Base-by-base conservation (phyloP, 2,888 invertebrate genomes). In the Tachina grossa region DNA sequence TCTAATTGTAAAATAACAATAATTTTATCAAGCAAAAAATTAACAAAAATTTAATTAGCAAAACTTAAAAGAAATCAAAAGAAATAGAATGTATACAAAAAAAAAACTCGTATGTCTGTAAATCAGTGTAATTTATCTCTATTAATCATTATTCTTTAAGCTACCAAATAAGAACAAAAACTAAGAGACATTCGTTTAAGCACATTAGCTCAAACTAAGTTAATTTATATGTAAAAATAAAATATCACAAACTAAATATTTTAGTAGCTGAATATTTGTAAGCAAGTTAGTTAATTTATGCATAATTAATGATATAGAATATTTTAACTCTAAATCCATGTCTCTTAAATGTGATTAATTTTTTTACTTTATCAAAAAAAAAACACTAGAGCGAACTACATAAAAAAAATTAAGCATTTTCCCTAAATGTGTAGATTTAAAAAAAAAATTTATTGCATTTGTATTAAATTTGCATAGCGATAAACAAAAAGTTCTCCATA, bases 331-430 rank as follows among this genome's bases (percentile, higher is more conserved):
- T 51, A 85, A 65, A 41, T 79, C 16, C 75, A 74, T 82, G 75
- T 82, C 51, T 82, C 49, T 65, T 83, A 66, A 83, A 76, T 85
- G 82, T 85, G 75, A 85, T 83, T 85, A 74, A 75, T 83, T 85
- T 85, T 31, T 85, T 79, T 79, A 79, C 66, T 75, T 82, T 69
- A 69, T 10, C 41, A 66, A 53, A 61, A 57, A 22, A 61, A n/a
- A 53, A 22, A 22, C 14, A 43, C 9, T 13, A 79, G 11, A 47
- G 31, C 43, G 16, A 8, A 43, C 5, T 22, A 31, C 1, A 3
- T 16, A 55, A 39, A 68, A n/a, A 49, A 47, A 55, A 43, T 47
- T 31, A 31, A 6, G 31, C 31, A 69, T 72, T 72, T 78, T 41
- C 72, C 16, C 1, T 83, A 68, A 72, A 61, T 78, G 72, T 74